Conservation (phyloP, 2,113 vertebrate genomes). For the Equus przewalskii region DNA sequence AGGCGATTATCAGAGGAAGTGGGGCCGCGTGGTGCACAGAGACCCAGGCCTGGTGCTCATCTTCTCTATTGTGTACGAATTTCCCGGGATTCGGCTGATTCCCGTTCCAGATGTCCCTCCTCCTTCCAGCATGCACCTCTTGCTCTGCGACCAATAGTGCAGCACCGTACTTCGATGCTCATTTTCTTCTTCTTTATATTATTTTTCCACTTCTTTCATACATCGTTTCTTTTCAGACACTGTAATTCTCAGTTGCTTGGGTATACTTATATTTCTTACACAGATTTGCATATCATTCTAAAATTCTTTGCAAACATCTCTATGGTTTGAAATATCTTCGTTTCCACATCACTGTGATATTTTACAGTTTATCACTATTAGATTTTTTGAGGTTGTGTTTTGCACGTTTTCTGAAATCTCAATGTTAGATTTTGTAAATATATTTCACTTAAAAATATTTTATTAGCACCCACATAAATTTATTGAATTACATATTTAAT, state of each 20-base stretch:
- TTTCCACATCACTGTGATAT: neutral
- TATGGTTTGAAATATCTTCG: neutral
- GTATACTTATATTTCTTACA: neutral
- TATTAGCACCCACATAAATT: neutral
- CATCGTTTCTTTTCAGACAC: neutral
- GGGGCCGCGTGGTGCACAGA: neutral
- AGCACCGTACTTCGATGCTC: neutral
- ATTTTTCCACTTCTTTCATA: neutral
- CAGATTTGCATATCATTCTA: neutral
- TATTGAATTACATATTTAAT: neutral
- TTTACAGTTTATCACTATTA: neutral
- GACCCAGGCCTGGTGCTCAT: neutral
- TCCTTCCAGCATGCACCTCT: neutral
- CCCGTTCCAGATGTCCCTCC: neutral
- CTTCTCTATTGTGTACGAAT: neutral
- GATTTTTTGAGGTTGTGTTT: neutral
- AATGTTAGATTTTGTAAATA: neutral
- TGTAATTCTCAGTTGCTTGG: neutral
- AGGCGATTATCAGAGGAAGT: slow-evolving; percentile 44
- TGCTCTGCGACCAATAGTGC: neutral
- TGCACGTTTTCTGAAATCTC: neutral
- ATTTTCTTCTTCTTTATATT: slow-evolving; percentile 41
- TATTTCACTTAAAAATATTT: slow-evolving; percentile 9
- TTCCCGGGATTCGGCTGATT: neutral
- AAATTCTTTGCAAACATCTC: slow-evolving; percentile 18